These are phyloP conservation scores for Cnemophilus loriae DNA, from an alignment of 2,113 vertebrate species.

Conservation along the genomic window DNA sequence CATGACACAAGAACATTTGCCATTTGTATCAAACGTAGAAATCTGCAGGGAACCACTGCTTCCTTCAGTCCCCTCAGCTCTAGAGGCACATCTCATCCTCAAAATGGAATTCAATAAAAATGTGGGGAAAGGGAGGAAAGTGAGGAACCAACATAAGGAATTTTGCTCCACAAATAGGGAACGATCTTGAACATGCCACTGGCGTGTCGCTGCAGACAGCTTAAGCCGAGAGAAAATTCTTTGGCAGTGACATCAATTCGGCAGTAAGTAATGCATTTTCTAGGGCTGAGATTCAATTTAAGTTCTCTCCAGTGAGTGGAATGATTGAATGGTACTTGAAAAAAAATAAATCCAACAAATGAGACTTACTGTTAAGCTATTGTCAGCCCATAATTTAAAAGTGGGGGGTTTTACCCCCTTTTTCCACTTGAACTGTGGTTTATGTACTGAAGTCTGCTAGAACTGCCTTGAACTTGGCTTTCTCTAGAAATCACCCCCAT, in stretches of 20 bases:
- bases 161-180: not conserved
- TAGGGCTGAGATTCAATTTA: conserved; percentile 43
- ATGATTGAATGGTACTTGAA: not conserved
- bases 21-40: not conserved
- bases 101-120: not conserved
- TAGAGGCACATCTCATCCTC: fast-evolving
- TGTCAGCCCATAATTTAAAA: not conserved
- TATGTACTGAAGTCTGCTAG: not conserved
- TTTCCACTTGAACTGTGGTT: not conserved
- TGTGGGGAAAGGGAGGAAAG: not conserved
- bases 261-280: conserved; percentile 47
- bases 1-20: not conserved
- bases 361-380: not conserved
- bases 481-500: not conserved
- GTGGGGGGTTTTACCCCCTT: not conserved
- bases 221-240: conserved; percentile 58
- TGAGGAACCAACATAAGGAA: not conserved
- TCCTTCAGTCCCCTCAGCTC: not conserved
- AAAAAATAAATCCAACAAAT: not conserved
- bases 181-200: conserved; percentile 17
- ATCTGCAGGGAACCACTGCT: not conserved
- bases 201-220: conserved; percentile 57
- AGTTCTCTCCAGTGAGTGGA: conserved; percentile 17
- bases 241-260: conserved; percentile 64
- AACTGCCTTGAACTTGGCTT: not conserved